phyloP scores from a whole-genome alignment of 2,888 invertebrate genomes.

The Drosophila birchii region DNA sequence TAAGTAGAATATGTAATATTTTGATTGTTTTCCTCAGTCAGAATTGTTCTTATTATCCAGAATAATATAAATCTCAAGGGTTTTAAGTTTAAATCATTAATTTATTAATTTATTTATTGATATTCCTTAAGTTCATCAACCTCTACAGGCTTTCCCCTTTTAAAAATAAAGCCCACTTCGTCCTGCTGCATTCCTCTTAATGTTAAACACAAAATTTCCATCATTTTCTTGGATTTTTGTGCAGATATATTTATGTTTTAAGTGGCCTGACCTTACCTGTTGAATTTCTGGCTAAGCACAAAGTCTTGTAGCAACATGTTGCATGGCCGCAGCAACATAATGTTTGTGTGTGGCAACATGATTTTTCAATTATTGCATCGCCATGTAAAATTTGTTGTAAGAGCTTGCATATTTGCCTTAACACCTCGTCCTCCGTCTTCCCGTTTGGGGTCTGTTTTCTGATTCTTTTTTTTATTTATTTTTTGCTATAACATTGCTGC shows the following conservation, averaged over 20 bases:
- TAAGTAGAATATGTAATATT: too few relatives aligned
- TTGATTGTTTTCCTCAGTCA: too few relatives aligned
- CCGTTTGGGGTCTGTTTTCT: slow-evolving; percentile 2
- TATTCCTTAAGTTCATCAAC: background rate
- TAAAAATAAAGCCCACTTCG: background rate
- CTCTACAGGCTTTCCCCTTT: background rate
- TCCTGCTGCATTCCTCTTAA: slow-evolving; percentile 12
- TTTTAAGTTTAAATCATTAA: too few relatives aligned
- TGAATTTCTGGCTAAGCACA: slow-evolving; percentile 53
- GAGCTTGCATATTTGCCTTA: slow-evolving; percentile 68
- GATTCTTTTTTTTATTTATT: slow-evolving; percentile 17
- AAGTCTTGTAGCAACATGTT: slow-evolving; percentile 65
- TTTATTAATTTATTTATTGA: too few relatives aligned
- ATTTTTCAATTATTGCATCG: slow-evolving; percentile 66
- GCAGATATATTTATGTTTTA: slow-evolving; percentile 29
- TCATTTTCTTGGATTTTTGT: slow-evolving; percentile 15
- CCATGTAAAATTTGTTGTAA: slow-evolving; percentile 71
- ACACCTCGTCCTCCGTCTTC: slow-evolving; percentile 55
- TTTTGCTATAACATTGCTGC: slow-evolving; percentile 1
- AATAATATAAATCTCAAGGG: too few relatives aligned
- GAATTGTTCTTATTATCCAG: too few relatives aligned
- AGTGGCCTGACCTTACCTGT: slow-evolving; percentile 29
- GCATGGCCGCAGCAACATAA: slow-evolving; percentile 45
- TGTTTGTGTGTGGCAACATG: slow-evolving; percentile 68
- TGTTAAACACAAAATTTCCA: slow-evolving; percentile 16